phyloP scores from a whole-genome alignment of 2,797 vertebrate species.

The Macropus fuliginosus region DNA sequence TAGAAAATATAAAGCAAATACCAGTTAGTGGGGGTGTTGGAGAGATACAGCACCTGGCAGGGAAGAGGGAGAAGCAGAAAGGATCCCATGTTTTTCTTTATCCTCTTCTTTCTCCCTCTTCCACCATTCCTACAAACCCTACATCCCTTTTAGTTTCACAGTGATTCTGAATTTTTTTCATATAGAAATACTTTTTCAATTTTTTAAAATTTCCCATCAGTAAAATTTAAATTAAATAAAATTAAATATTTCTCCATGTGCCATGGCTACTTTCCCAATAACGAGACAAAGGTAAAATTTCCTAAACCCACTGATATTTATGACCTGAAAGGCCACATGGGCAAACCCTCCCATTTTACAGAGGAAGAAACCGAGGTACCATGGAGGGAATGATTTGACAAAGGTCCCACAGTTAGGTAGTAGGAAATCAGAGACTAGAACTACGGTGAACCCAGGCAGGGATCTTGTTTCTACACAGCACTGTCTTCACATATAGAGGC shows the following conservation, averaged over 20 bases:
- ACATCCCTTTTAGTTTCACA: neutral
- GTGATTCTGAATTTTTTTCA: neutral
- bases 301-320: neutral
- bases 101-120: neutral
- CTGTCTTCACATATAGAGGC: neutral
- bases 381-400: neutral
- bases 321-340: neutral
- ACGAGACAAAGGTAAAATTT: neutral
- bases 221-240: neutral
- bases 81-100: rapidly evolving
- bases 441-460: neutral
- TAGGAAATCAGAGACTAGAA: neutral
- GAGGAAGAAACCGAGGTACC: neutral
- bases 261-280: neutral
- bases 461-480: neutral
- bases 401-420: neutral
- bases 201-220: neutral
- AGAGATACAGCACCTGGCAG: neutral
- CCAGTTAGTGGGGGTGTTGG: neutral
- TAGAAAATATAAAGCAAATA: neutral
- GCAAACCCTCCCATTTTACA: neutral
- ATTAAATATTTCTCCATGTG: neutral
- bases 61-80: neutral
- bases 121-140: neutral
- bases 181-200: neutral